These are phyloP conservation scores for Thelaira solivaga DNA, from an alignment of 2,888 invertebrate species.

Conservation along the genomic window DNA sequence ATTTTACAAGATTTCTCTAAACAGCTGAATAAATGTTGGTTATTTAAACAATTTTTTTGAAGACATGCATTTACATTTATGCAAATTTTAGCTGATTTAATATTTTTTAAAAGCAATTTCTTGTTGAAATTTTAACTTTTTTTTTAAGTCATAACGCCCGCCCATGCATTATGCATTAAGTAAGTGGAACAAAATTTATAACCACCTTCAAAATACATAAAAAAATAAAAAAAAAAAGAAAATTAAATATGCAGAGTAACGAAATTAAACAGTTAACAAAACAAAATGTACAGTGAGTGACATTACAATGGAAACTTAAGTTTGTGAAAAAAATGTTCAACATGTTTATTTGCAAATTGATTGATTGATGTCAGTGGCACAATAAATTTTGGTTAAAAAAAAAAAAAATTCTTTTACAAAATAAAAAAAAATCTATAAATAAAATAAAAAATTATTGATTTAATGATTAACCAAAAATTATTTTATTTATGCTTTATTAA, in stretches of 20 bases:
- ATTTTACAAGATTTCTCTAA: background rate
- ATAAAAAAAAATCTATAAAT: no score
- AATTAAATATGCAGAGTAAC: slow-evolving; percentile 11
- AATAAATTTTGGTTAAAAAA: background rate
- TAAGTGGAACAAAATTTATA: slow-evolving; percentile 19
- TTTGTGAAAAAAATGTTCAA: background rate
- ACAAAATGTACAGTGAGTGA: slow-evolving; percentile 37
- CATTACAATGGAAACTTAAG: slow-evolving; percentile 14
- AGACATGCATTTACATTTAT: slow-evolving; percentile 6
- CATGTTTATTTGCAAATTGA: slow-evolving; percentile 16
- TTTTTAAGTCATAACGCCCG: slow-evolving; percentile 24
- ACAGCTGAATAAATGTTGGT: background rate
- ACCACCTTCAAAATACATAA: slow-evolving; percentile 13
- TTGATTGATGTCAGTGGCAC: slow-evolving; percentile 28
- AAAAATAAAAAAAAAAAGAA: background rate
- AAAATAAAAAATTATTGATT: no score
- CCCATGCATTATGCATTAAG: slow-evolving; percentile 46
- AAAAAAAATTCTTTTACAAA: background rate
- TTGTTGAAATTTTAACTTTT: background rate
- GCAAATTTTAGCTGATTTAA: slow-evolving; percentile 9
- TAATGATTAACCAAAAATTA: background rate
- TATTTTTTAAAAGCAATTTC: background rate
- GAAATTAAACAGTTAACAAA: slow-evolving; percentile 5
- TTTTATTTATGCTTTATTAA: background rate
- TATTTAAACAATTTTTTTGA: background rate